phyloP scores from a whole-genome alignment of 2,797 vertebrate genomes.

The Sebastes kiyomatsui region DNA sequence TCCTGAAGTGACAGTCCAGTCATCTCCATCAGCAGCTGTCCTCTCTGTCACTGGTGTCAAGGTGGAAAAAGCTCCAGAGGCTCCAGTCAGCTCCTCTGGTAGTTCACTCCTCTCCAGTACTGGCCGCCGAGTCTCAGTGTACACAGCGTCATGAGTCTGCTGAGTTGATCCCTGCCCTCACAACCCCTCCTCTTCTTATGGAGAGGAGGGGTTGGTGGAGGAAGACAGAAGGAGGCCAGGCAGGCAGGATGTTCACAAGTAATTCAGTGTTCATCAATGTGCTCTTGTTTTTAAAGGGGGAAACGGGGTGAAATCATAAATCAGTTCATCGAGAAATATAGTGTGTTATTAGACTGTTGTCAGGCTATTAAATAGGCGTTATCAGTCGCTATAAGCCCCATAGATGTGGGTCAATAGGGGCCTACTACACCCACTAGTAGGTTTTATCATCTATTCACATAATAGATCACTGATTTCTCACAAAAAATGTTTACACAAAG shows the following conservation, averaged over 20 bases:
- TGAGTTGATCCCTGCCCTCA: slow-evolving; percentile 53
- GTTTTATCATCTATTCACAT: too few species aligned
- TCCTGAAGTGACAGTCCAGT: slow-evolving; percentile 33
- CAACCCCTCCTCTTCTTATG: slow-evolving; percentile 61
- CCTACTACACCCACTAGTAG: too few species aligned
- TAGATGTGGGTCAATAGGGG: too few species aligned
- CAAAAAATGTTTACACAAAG: not conserved
- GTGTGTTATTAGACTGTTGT: too few species aligned
- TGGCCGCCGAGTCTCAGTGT: slow-evolving; percentile 31
- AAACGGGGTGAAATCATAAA: not conserved
- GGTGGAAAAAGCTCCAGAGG: slow-evolving; percentile 24
- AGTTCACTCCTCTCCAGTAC: slow-evolving; percentile 27
- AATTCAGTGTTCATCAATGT: slow-evolving; percentile 13
- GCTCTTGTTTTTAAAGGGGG: not conserved
- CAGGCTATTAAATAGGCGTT: too few species aligned
- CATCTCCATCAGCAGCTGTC: slow-evolving; percentile 52
- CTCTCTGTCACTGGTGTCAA: slow-evolving; percentile 11
- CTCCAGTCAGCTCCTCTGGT: slow-evolving; percentile 15
- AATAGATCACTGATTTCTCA: too few species aligned
- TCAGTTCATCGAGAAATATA: not conserved
- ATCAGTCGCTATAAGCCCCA: too few species aligned
- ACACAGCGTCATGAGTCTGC: slow-evolving; percentile 49
- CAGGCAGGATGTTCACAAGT: slow-evolving; percentile 32
- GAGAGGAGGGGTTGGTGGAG: slow-evolving; percentile 44
- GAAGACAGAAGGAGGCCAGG: slow-evolving; percentile 11